Conservation (phyloP, 2,797 vertebrate species). For the Coregonus sp. region DNA sequence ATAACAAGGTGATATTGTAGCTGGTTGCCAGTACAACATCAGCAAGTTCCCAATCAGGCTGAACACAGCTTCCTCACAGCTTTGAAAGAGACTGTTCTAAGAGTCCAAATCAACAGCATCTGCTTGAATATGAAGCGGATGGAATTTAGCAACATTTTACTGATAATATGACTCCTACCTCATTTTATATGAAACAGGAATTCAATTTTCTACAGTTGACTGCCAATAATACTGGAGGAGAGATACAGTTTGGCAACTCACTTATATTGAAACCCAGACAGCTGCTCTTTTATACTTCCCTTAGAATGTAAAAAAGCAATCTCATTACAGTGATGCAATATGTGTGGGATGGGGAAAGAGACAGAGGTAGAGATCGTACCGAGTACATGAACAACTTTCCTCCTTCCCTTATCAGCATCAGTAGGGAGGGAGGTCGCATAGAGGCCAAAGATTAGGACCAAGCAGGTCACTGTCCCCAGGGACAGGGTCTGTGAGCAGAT, state of each 20-base stretch:
- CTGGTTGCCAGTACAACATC: not conserved
- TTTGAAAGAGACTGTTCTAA: not conserved
- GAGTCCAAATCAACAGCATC: not conserved
- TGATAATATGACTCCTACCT: not conserved
- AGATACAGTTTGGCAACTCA: not conserved
- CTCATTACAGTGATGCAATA: not conserved
- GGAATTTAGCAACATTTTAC: not conserved
- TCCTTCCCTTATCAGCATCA: slow-evolving; percentile 77
- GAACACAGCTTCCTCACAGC: not conserved
- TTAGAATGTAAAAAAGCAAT: not conserved
- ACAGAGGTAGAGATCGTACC: slow-evolving; percentile 73
- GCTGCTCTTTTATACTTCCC: not conserved
- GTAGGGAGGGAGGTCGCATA: slow-evolving; percentile 49
- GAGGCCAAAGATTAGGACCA: slow-evolving; percentile 55
- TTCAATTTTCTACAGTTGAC: not conserved
- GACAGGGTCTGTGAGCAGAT: slow-evolving; percentile 38
- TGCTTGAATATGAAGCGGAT: not conserved
- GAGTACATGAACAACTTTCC: slow-evolving; percentile 89
- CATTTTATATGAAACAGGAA: not conserved
- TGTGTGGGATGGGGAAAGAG: not conserved
- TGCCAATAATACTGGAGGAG: slow-evolving; percentile 3
- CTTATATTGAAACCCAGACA: not conserved
- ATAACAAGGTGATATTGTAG: not conserved
- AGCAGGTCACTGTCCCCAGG: slow-evolving; percentile 36
- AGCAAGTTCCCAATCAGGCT: not conserved